Evolutionary conservation across 2,888 invertebrate species (phyloP), one percentile per base, ranked within the genome.

Genomic region (Creontiades dilutus): DNA sequence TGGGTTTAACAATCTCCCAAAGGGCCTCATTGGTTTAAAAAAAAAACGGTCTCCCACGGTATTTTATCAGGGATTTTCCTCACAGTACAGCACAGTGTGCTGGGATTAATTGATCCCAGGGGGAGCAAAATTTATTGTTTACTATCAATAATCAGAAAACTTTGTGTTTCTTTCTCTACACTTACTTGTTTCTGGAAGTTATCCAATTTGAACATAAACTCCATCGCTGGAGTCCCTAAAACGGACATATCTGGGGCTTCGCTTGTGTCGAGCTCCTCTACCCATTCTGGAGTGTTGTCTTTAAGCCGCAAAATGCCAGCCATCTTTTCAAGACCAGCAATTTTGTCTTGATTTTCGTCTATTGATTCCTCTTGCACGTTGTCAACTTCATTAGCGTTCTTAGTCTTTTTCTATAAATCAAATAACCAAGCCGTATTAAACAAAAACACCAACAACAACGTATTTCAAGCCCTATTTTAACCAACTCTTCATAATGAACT

Each of bases 191-290:
- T 99, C 93, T 99, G 99, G 93, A 99, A 99, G 37, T 96, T 97
- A 93, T 99, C 99, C 92, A 99, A 94, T 92, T 98, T 97, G 94
- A 99, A 99, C 23, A 47, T 75, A 93, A 96, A 98, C 90, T 95
- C 95, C 92, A 96, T 96, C 0, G 99, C 99, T 5, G 97, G 97
- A 90, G 57, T 82, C 98, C 95, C 95, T 1, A 89, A 23, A 84
- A 96, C 94, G 92, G 98, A 98, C 93, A 98, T 96, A 0, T 94
- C 94, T 0, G 98, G 96, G 0, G 98, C 97, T 87, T 95, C 95
- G 0, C 96, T 95, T 0, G 97, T 96, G 93, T 99, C 97, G 55
- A 99, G 94, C 93, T 96, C 95, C 92, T 98, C 96, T 0, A 98
- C 98, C 97, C 97, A 99, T 92, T 86, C 11, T 12, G 19, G 16